Evolutionary conservation across 2,888 invertebrate genomes (phyloP).

Genomic region (Chymomyza amoena): DNA sequence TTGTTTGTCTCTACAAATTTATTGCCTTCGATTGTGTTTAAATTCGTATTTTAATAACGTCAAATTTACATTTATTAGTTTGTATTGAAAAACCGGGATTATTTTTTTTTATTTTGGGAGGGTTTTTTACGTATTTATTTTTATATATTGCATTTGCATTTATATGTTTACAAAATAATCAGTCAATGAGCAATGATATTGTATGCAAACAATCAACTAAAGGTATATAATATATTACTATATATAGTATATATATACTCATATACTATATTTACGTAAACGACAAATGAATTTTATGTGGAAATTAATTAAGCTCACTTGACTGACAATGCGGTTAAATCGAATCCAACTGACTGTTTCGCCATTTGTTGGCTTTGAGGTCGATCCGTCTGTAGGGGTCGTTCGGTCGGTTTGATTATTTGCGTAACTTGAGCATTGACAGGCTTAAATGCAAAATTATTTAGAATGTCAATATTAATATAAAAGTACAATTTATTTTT

Average conservation of each 20-base stretch:
- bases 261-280: slow-evolving; percentile 24
- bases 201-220: neutral
- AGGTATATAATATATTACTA: slow-evolving; percentile 44
- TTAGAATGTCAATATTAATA: neutral
- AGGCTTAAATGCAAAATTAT: neutral
- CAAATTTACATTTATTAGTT: slow-evolving; percentile 51
- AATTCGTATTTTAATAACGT: slow-evolving; percentile 25
- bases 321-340: slow-evolving; percentile 30
- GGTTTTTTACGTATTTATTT: slow-evolving; percentile 4
- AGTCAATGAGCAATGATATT: slow-evolving; percentile 23
- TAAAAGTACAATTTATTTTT: neutral
- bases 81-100: slow-evolving; percentile 1
- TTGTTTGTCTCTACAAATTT: slow-evolving; percentile 8
- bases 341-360: neutral
- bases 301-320: slow-evolving; percentile 53
- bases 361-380: neutral
- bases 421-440: neutral
- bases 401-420: neutral
- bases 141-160: slow-evolving; percentile 55
- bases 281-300: slow-evolving; percentile 38
- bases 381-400: neutral
- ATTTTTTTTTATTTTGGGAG: neutral
- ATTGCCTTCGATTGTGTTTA: neutral
- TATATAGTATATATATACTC: slow-evolving; percentile 46
- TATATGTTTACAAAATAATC: slow-evolving; percentile 44